Conservation (phyloP, 1,140 invertebrate species). For the Cotesia vestalis region DNA sequence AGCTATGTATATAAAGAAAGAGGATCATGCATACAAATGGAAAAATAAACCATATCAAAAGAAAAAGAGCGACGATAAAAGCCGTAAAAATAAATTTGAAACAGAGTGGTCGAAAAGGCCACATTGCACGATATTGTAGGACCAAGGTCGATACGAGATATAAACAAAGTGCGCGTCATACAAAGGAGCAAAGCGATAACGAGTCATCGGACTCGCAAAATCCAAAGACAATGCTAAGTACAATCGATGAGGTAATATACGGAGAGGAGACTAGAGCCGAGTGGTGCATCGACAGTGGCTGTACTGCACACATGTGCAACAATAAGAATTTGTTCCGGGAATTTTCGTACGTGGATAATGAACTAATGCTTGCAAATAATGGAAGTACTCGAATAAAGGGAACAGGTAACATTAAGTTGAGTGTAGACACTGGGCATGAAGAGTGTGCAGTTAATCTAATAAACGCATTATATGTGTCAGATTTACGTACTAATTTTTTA, state of each 20-base stretch:
- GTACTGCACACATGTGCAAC: constrained; percentile 34
- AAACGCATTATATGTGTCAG: constrained; percentile 35
- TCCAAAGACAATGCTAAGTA: constrained; percentile 19
- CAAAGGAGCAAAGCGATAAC: neutral
- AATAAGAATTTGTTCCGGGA: constrained; percentile 30
- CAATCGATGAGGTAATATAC: constrained; percentile 23
- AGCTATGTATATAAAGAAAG: constrained; percentile 27
- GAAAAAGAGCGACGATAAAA: too few relatives aligned
- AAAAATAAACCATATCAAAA: too few relatives aligned
- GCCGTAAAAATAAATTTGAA: neutral
- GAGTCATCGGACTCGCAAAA: neutral
- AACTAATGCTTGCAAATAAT: constrained; percentile 34
- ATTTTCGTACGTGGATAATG: constrained; percentile 18
- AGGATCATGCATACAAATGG: neutral
- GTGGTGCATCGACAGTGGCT: constrained; percentile 41
- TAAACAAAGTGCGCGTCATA: too few relatives aligned
- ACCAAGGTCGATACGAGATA: too few relatives aligned
- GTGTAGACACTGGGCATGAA: constrained; percentile 11
- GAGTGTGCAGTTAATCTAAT: constrained; percentile 33
- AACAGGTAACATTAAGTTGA: constrained; percentile 33
- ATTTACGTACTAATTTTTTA: constrained; percentile 40
- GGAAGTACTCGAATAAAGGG: constrained; percentile 24
- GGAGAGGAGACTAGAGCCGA: neutral
- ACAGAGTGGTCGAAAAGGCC: neutral
- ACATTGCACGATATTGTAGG: too few relatives aligned